Evolutionary conservation across 1,140 invertebrate species (phyloP), one percentile per base, ranked within the genome.

Genomic region (Phenacoccus solenopsis): DNA sequence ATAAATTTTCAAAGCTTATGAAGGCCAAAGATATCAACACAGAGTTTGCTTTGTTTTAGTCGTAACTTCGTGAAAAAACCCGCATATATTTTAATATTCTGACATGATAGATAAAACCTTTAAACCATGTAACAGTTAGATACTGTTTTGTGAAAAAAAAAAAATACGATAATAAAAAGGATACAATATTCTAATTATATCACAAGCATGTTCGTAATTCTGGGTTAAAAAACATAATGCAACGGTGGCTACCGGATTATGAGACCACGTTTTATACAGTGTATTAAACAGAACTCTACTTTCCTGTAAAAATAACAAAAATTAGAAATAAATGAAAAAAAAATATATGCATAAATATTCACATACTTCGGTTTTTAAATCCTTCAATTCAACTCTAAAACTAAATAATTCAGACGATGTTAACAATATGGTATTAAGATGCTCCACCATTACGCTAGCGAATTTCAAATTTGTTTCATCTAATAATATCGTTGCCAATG

Each of bases 321-420:
- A 35, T 16, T 38, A 2, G 30, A 71, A 64, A 28, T 21, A 70
- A 64, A 59, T 73, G 1, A 35, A 69, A 70, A 69, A 71, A 35
- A 72, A 12, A 32, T 24, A 13, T 35, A 67, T 21, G 49, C 72
- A 21, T 32, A 32, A 21, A 27, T 30, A n/a, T 59, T 68, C 67
- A 75, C 77, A 79, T 79, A 93, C 91, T 78, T 89, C 83, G 57
- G 88, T 89, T 74, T 87, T 83, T 56, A 96, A 85, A 28, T 91
- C 85, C 76, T 95, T 91, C 22, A 98, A 82, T 75, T 89, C 86
- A 70, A 85, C 89, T 69, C 96, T 83, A n/a, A 98, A 81, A 70
- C 93, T 88, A 81, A 93, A 97, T 7, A 98, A 81, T 81, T 98
- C 96, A n/a, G 92, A 89, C n/a, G 96, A 94, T 1, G 96, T 98